Evolutionary conservation across 2,797 vertebrate genomes (phyloP).

Genomic region (Adelosebastes latens): DNA sequence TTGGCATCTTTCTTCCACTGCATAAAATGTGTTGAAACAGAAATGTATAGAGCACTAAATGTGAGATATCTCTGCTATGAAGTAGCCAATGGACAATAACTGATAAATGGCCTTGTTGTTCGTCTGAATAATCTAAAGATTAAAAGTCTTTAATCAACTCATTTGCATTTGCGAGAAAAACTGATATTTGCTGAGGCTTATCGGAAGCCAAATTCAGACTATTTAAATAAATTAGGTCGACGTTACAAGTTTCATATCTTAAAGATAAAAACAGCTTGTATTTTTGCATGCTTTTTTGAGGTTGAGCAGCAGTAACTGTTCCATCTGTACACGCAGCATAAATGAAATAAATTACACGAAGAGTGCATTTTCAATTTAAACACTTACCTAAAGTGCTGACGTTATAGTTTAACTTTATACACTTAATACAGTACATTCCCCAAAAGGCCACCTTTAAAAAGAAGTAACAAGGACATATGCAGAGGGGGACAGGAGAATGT

Average conservation of each 20-base stretch:
- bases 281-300: conserved; percentile 16
- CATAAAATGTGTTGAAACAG: background rate
- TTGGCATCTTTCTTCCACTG: background rate
- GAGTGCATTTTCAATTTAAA: conserved; percentile 26
- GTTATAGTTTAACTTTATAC: conserved; percentile 24
- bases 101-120: background rate
- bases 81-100: background rate
- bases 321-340: conserved; percentile 33
- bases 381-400: conserved; percentile 59
- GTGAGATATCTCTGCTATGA: background rate
- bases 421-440: conserved; percentile 31
- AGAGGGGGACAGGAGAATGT: background rate
- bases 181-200: background rate
- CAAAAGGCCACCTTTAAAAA: conserved; percentile 60
- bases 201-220: background rate
- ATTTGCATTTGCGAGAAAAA: background rate
- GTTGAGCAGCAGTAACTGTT: conserved; percentile 35
- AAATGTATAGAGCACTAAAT: background rate
- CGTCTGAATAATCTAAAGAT: background rate
- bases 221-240: conserved; percentile 19
- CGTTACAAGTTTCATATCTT: conserved; percentile 7
- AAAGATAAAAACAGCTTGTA: background rate
- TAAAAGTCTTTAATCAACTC: background rate
- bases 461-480: conserved; percentile 8
- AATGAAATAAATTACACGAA: conserved; percentile 45